Evolutionary conservation across 1,140 invertebrate genomes (phyloP).

Genomic region (Heliconius nattereri): DNA sequence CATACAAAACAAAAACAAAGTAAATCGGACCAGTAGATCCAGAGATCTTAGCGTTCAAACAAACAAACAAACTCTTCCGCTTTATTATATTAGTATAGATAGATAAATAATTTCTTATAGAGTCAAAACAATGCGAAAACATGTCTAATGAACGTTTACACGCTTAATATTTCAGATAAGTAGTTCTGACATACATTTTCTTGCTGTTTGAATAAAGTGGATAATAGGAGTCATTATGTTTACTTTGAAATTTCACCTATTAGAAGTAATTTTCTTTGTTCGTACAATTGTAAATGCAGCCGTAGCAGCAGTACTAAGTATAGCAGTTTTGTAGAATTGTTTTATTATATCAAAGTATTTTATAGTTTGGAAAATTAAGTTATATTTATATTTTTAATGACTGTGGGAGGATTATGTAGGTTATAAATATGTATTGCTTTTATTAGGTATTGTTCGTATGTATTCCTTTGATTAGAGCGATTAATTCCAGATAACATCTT

Average conservation of each 20-base stretch:
- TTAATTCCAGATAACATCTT: no score
- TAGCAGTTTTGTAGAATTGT: neutral
- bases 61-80: no score
- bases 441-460: no score
- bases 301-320: neutral
- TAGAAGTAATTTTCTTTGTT: constrained; percentile 25
- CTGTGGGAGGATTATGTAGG: no score
- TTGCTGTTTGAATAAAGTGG: constrained; percentile 5
- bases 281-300: neutral
- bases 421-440: no score
- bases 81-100: no score
- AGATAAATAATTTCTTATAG: neutral
- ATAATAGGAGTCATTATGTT: constrained; percentile 20
- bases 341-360: neutral
- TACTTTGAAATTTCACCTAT: constrained; percentile 24
- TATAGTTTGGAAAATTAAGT: no score
- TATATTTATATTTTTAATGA: no score
- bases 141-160: constrained; percentile 9
- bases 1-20: no score
- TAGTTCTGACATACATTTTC: constrained; percentile 19
- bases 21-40: no score
- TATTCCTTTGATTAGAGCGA: no score
- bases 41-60: no score
- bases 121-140: neutral
- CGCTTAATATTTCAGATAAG: constrained; percentile 18